These are phyloP conservation scores for Fratercula arctica DNA, from an alignment of 2,797 vertebrate species.

Conservation along the genomic window DNA sequence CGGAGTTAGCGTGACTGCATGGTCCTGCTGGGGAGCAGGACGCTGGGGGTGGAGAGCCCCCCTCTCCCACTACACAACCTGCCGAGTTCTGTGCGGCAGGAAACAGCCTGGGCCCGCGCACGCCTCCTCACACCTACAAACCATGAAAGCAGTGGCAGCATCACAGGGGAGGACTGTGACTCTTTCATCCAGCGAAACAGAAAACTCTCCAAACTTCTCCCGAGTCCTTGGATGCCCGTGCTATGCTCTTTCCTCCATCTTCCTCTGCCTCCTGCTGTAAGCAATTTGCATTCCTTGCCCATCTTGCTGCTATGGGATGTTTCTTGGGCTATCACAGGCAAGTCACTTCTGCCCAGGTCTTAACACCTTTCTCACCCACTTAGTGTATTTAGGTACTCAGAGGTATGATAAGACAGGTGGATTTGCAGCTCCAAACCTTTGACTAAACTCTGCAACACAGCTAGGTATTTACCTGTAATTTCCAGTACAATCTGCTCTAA, in stretches of 20 bases:
- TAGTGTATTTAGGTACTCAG: not conserved
- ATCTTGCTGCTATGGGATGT: not conserved
- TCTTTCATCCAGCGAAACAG: not conserved
- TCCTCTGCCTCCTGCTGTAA: not conserved
- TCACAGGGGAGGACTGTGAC: not conserved
- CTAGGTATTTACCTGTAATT: not conserved
- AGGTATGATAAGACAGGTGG: not conserved
- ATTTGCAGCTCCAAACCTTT: not conserved
- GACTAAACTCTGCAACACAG: not conserved
- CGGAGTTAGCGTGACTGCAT: not conserved
- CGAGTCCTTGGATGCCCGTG: too few relatives aligned
- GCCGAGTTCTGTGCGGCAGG: not conserved
- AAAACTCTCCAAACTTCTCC: not conserved
- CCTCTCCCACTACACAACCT: fast-evolving
- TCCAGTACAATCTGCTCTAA: not conserved
- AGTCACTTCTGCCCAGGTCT: not conserved
- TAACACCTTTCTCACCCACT: not conserved
- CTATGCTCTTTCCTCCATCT: not conserved
- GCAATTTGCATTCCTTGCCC: not conserved
- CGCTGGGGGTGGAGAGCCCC: not conserved
- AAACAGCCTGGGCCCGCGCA: not conserved
- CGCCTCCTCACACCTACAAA: not conserved
- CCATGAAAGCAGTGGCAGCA: not conserved
- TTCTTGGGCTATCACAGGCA: not conserved
- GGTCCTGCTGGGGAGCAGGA: not conserved